Conservation (phyloP, 2,113 vertebrate species). For the Ploceus nigricollis region DNA sequence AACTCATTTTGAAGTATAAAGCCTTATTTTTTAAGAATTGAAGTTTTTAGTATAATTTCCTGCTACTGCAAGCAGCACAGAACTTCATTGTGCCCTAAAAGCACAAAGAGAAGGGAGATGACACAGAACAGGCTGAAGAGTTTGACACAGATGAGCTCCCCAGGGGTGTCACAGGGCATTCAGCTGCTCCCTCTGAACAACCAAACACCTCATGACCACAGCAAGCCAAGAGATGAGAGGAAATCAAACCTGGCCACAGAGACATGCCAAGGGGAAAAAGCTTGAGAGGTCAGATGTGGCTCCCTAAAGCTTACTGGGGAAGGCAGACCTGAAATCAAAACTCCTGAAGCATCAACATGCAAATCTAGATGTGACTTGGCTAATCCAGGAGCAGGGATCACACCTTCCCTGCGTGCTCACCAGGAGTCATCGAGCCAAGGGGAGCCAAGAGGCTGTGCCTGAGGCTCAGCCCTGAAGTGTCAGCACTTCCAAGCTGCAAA, state of each 20-base stretch:
- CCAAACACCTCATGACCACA: neutral
- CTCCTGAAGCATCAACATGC: neutral
- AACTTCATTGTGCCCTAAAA: neutral
- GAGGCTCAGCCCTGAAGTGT: neutral
- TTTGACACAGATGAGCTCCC: fast-evolving
- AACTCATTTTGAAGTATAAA: neutral
- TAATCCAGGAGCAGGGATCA: neutral
- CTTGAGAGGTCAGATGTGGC: neutral
- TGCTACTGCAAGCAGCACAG: neutral
- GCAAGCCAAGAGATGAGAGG: neutral
- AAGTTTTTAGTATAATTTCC: neutral
- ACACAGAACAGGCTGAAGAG: neutral
- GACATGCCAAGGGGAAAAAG: neutral
- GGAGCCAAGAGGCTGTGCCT: neutral
- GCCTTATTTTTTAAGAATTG: neutral
- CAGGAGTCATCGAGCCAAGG: neutral
- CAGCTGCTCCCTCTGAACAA: neutral
- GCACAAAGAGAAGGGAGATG: neutral
- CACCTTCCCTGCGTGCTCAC: neutral
- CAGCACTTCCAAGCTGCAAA: neutral
- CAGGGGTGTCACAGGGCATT: neutral
- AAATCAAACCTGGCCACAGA: neutral
- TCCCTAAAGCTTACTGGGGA: neutral
- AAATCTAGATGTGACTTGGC: neutral
- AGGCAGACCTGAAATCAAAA: neutral